Percentiles rank a stretch among this genome's conserved stretches.
These are phyloP conservation scores for Ochropleura leucogaster DNA, from an alignment of 2,888 invertebrate species.

Conservation along the genomic window DNA sequence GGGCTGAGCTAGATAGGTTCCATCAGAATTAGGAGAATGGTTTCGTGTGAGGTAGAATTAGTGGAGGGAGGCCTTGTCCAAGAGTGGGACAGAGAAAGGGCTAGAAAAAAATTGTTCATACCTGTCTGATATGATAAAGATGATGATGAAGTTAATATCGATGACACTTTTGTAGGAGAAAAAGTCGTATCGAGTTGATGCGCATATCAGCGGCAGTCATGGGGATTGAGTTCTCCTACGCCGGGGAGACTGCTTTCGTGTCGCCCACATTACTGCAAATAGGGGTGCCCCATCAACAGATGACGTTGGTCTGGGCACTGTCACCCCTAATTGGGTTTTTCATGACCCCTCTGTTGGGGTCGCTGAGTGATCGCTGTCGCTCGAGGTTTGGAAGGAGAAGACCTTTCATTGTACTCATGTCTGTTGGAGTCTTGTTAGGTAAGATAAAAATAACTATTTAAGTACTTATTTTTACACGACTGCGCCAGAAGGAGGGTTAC, in stretches of 20 bases:
- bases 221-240: constrained; percentile 99
- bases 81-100: no score
- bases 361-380: constrained; percentile 97
- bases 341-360: constrained; percentile 97
- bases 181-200: constrained; percentile 95
- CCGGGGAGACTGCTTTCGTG: constrained; percentile 99
- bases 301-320: constrained; percentile 98
- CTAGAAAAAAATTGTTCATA: no score
- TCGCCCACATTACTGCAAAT: constrained; percentile 98
- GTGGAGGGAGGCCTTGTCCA: no score
- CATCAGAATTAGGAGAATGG: no score
- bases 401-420: constrained; percentile 97
- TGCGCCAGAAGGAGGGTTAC: no score
- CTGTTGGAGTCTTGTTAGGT: constrained; percentile 97
- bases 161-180: constrained; percentile 89
- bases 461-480: no score
- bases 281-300: constrained; percentile 97
- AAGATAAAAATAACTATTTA: constrained; percentile 66
- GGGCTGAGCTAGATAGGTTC: no score
- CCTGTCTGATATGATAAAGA: no score
- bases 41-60: no score
- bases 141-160: not conserved
- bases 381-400: constrained; percentile 95
- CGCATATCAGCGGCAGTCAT: constrained; percentile 98
- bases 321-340: constrained; percentile 98